Evolutionary conservation across 2,113 vertebrate genomes (phyloP).

Genomic region (Cyprinodon variegatus): DNA sequence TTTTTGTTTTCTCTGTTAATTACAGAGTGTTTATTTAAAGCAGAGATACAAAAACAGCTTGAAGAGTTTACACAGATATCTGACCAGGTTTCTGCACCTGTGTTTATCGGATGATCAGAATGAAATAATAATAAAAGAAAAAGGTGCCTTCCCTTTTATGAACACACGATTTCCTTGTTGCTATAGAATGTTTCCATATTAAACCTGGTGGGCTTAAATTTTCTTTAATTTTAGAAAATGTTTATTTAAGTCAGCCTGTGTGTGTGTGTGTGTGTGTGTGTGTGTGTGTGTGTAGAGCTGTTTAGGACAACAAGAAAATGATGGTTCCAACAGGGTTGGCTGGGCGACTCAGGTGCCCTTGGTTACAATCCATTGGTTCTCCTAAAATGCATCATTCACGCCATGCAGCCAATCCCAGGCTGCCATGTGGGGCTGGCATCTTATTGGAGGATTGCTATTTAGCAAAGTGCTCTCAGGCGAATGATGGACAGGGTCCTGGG

Average conservation of each 20-base stretch:
- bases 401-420: constrained; percentile 75
- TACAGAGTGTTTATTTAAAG: no score
- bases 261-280: constrained; percentile 2
- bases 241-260: constrained; percentile 3
- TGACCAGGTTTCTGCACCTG: no score
- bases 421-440: constrained; percentile 78
- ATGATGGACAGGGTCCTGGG: constrained; percentile 71
- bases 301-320: constrained; percentile 59
- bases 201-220: constrained; percentile 41
- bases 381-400: constrained; percentile 72
- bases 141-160: constrained; percentile 56
- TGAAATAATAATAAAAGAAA: constrained; percentile 36
- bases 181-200: constrained; percentile 33
- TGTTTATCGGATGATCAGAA: not conserved
- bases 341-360: constrained; percentile 73
- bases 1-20: no score
- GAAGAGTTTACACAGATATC: no score
- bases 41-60: no score
- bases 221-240: constrained; percentile 3
- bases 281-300: constrained; percentile 12
- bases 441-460: constrained; percentile 80
- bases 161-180: constrained; percentile 70
- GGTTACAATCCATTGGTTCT: constrained; percentile 73
- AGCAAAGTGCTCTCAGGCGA: constrained; percentile 77
- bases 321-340: constrained; percentile 63